Evolutionary conservation across 2,888 invertebrate species (phyloP), one percentile per base, ranked within the genome.

Genomic region (Ochlodes sylvanus): DNA sequence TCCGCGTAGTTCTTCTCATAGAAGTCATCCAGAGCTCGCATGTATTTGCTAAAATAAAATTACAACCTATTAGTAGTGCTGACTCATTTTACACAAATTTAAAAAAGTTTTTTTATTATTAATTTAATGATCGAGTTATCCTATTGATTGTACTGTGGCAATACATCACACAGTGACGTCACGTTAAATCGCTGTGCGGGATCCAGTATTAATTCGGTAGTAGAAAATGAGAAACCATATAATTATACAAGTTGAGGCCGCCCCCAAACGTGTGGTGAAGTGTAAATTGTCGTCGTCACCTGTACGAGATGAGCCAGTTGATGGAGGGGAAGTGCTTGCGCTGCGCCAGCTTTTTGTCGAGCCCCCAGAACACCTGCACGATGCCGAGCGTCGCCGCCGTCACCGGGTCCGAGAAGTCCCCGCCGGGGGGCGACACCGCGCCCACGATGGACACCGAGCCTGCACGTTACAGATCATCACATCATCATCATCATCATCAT

Each of bases 401-500:
- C 66, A 99, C 99, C 63, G 99, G 99, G 95, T 99, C 99, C 17
- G 99, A 99, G 95, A 99, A 99, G 94, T 99, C 99, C 93, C 99
- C 99, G 92, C 99, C 99, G 82, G 99, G 99, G 56, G 99, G 99
- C 1, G 99, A 99, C 72, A 99, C 99, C 85, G 99, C 99, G 76
- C 99, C 99, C 72, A 99, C 99, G 93, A 99, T 99, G 78, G 99
- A 99, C 68, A 99, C 99, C 69, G 98, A 99, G 70, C 99, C 93
- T 92, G 79, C 0, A 7, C n/a, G n/a, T n/a, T 21, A 12, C 12
- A 15, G 14, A 12, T 2, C 3, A 5, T 27, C 27, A 27, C 3
- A 27, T 27, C 2, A 27, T 5, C 27, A 27, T 27, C 27, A n/a
- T n/a, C n/a, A n/a, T n/a, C n/a, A n/a, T n/a, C n/a, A n/a, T n/a